Evolutionary conservation across 2,113 vertebrate genomes (phyloP).

Genomic region (Hirundichthys speculiger): DNA sequence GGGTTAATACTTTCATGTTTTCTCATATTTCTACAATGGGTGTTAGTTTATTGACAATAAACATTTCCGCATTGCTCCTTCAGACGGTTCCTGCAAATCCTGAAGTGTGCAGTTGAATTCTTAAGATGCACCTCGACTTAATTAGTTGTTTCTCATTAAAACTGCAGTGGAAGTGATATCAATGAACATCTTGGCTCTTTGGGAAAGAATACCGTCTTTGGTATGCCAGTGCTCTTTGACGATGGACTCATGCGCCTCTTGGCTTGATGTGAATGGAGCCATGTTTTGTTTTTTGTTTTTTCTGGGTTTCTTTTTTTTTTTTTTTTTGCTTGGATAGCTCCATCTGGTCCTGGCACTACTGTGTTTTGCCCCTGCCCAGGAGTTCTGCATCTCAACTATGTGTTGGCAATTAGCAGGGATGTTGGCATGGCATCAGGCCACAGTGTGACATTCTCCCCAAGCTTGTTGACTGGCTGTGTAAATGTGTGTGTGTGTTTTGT

Average conservation of each 20-base stretch:
- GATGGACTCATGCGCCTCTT: slow-evolving; percentile 63
- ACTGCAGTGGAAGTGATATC: slow-evolving; percentile 30
- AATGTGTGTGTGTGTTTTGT: slow-evolving; percentile 28
- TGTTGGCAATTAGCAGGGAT: slow-evolving; percentile 79
- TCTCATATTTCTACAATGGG: slow-evolving; percentile 15
- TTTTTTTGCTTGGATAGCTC: slow-evolving; percentile 71
- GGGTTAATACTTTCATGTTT: slow-evolving; percentile 26
- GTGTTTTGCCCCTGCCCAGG: slow-evolving; percentile 72
- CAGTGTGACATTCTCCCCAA: slow-evolving; percentile 66
- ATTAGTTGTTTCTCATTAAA: slow-evolving; percentile 47
- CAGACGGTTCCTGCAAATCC: slow-evolving; percentile 18
- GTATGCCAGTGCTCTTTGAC: slow-evolving; percentile 50
- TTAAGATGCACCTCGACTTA: not conserved
- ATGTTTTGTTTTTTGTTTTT: slow-evolving; percentile 69
- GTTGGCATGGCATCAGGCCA: slow-evolving; percentile 62
- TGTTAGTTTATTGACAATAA: slow-evolving; percentile 42
- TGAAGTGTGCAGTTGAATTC: slow-evolving; percentile 19
- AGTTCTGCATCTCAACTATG: slow-evolving; percentile 76
- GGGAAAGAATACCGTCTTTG: slow-evolving; percentile 39
- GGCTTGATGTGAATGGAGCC: slow-evolving; percentile 66
- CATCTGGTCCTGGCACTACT: slow-evolving; percentile 74
- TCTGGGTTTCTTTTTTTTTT: slow-evolving; percentile 21
- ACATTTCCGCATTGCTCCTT: slow-evolving; percentile 38
- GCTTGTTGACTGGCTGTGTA: slow-evolving; percentile 61
- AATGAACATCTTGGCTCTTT: slow-evolving; percentile 39